Evolutionary conservation across 2,797 vertebrate species (phyloP).

Genomic region (Psittacula echo): DNA sequence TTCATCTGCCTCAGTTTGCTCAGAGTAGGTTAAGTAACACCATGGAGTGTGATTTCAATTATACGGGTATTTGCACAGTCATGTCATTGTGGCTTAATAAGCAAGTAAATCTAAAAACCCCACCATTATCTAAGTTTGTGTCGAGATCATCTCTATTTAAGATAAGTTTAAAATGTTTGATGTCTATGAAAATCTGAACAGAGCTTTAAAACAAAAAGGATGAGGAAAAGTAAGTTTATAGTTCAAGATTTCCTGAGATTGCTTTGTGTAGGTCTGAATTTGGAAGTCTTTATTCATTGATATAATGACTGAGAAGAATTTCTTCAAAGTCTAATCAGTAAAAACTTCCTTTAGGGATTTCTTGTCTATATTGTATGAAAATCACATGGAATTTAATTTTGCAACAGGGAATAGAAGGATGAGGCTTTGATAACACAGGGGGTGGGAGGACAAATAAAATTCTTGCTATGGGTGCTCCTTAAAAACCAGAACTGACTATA

Average conservation of each 20-base stretch:
- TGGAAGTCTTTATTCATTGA: neutral
- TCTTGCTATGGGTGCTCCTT: constrained; percentile 6
- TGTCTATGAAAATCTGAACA: neutral
- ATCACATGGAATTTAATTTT: constrained; percentile 69
- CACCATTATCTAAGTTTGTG: neutral
- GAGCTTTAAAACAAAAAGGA: neutral
- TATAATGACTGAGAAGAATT: neutral
- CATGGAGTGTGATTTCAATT: neutral
- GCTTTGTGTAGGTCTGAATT: neutral
- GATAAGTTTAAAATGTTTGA: neutral
- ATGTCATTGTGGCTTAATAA: neutral
- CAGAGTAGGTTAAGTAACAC: neutral
- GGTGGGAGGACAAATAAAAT: neutral
- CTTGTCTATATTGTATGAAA: constrained; percentile 60
- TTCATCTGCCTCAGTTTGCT: constrained; percentile 6
- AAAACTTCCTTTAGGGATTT: constrained; percentile 65
- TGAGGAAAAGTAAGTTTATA: neutral
- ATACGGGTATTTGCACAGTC: neutral
- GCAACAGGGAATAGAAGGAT: constrained; percentile 62
- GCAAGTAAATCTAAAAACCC: neutral
- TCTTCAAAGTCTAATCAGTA: constrained; percentile 30
- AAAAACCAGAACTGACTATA: constrained; percentile 48
- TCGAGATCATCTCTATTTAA: neutral
- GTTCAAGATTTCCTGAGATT: neutral
- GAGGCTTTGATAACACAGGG: constrained; percentile 21